Percentiles rank a stretch among this genome's conserved stretches.
Evolutionary conservation across 2,888 invertebrate genomes (phyloP).

Genomic region (Archips crataeganus): DNA sequence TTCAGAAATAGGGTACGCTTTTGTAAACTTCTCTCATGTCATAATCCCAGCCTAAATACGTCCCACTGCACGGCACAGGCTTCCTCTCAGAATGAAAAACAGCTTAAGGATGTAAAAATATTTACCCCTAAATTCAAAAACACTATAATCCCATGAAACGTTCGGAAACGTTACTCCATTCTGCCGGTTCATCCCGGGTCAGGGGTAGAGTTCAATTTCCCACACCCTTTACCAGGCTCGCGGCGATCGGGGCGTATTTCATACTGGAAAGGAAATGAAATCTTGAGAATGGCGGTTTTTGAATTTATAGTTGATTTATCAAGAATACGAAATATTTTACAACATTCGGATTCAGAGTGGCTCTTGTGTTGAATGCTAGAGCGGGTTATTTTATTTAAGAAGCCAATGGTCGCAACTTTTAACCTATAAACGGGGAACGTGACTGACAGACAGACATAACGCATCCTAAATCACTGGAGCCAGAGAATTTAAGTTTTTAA

Average conservation of each 20-base stretch:
- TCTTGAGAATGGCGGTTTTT: slow-evolving; percentile 8
- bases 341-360: neutral
- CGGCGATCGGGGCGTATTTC: slow-evolving; percentile 19
- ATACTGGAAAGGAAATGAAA: slow-evolving; percentile 27
- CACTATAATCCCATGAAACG: neutral
- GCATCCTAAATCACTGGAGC: too few relatives aligned
- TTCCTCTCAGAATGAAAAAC: too few relatives aligned
- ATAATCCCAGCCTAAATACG: too few relatives aligned
- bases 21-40: too few relatives aligned
- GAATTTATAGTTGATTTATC: slow-evolving; percentile 3
- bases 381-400: neutral
- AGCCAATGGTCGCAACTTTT: too few relatives aligned
- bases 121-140: neutral
- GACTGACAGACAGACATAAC: too few relatives aligned
- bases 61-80: too few relatives aligned
- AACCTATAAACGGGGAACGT: too few relatives aligned
- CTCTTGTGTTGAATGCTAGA: neutral
- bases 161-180: slow-evolving; percentile 21
- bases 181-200: slow-evolving; percentile 15
- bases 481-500: too few relatives aligned
- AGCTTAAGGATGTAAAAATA: neutral
- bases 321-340: slow-evolving; percentile 2
- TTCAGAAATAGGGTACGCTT: too few relatives aligned
- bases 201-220: slow-evolving; percentile 21
- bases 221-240: slow-evolving; percentile 9